These are phyloP conservation scores for Neuroterus valhalla DNA, from an alignment of 1,140 invertebrate genomes.

Conservation along the genomic window DNA sequence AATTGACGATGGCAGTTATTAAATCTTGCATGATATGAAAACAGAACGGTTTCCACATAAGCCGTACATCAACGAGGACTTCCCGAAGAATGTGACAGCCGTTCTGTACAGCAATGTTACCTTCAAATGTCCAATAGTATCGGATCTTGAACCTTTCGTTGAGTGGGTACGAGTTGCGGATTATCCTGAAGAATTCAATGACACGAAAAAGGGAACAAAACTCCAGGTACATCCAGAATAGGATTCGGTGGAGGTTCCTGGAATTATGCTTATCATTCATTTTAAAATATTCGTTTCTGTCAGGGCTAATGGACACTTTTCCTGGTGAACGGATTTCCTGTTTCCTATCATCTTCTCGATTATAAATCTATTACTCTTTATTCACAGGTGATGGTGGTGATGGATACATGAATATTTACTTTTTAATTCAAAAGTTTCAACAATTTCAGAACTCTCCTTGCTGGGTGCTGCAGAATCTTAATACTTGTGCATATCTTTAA, in stretches of 20 bases:
- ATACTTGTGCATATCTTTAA: too few species aligned
- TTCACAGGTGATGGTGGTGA: not conserved
- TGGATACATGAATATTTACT: not conserved
- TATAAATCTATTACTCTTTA: not conserved
- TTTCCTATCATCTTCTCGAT: not conserved
- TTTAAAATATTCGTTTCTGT: slow-evolving; percentile 21
- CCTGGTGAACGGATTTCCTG: not conserved
- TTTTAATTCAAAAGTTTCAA: too few species aligned
- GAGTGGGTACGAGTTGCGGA: slow-evolving; percentile 81
- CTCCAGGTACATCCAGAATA: slow-evolving; percentile 74
- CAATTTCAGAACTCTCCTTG: too few species aligned
- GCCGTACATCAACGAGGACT: slow-evolving; percentile 86
- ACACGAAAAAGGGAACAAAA: slow-evolving; percentile 74
- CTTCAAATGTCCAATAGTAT: slow-evolving; percentile 84
- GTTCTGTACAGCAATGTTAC: slow-evolving; percentile 81
- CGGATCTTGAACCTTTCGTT: slow-evolving; percentile 85
- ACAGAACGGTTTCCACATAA: slow-evolving; percentile 85
- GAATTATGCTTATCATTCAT: slow-evolving; percentile 11
- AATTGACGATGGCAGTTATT: not conserved
- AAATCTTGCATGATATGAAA: slow-evolving; percentile 33
- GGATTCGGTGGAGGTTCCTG: slow-evolving; percentile 57
- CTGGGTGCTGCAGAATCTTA: too few species aligned
- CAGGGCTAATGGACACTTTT: not conserved
- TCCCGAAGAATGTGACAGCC: slow-evolving; percentile 86
- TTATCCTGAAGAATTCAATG: slow-evolving; percentile 74